Conservation (phyloP, 1,140 invertebrate genomes). For the Neodiprion lecontei region DNA sequence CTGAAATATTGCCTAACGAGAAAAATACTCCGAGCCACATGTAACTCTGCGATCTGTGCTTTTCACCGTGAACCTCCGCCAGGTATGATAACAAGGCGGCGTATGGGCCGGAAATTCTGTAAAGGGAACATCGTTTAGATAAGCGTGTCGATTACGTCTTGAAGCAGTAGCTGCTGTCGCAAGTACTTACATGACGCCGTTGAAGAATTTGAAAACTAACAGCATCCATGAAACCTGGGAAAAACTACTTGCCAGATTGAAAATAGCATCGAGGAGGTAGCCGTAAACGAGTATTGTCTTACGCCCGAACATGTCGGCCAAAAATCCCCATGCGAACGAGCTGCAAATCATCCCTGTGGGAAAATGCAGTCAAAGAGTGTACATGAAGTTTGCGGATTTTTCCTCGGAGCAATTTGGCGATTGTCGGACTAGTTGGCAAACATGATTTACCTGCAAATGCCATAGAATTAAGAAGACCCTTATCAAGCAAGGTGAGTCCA, state of each 20-base stretch:
- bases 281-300: conserved; percentile 63
- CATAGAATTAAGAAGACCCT: conserved; percentile 55
- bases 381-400: conserved; percentile 2
- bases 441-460: conserved; percentile 52
- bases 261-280: conserved; percentile 62
- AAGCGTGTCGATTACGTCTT: background rate
- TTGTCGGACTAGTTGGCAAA: background rate
- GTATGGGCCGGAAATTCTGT: conserved; percentile 76
- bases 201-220: conserved; percentile 64
- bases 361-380: conserved; percentile 7
- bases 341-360: conserved; percentile 65
- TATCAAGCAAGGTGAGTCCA: conserved; percentile 46
- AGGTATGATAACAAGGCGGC: conserved; percentile 76
- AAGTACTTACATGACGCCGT: conserved; percentile 64
- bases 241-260: conserved; percentile 60
- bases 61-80: conserved; percentile 72
- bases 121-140: conserved; percentile 21
- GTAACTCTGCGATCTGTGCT: conserved; percentile 69
- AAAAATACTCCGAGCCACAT: conserved; percentile 70
- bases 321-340: conserved; percentile 71
- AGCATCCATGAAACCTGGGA: conserved; percentile 64
- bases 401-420: background rate
- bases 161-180: background rate
- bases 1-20: conserved; percentile 49
- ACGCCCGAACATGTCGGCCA: conserved; percentile 73